Evolutionary conservation across 2,888 invertebrate genomes (phyloP), one percentile per base, ranked within the genome.

Genomic region (Geotrupes spiniger): DNA sequence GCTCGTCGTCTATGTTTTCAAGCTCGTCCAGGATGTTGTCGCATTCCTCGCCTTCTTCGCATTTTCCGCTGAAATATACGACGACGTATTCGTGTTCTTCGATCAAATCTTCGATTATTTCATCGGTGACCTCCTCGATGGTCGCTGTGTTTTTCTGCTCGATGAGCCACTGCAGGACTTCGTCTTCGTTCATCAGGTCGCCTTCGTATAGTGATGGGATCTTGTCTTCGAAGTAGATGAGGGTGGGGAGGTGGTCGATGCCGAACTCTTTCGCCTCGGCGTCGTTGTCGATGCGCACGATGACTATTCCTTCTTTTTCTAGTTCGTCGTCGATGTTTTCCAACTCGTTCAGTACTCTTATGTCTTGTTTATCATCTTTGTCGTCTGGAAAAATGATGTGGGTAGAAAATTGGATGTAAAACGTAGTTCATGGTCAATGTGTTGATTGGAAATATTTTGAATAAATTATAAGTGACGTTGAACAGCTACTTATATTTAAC

Each of bases 91-190:
- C 92, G 64, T 92, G 90, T 65, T 92, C 90, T 56, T 89, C 88
- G 60, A 94, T 90, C 16, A 94, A 78, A 63, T 88, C 87, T 51
- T 81, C 79, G 16, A 94, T 74, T 62, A 94, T 92, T 76, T 93
- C 92, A 70, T 93, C 93, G 2, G 92, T 92, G 29, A 94, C 92
- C 76, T 93, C 93, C 75, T 94, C 94, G 62, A 94, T 94, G 3
- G 93, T 94, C 5, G 92, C 92, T 1, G 87, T 85, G 65, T 85
- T 86, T 72, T 93, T 92, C 66, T 93, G 92, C 59, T 91, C 83
- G 54, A 92, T 80, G 1, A 90, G 74, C 93, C 93, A 93, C 60
- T 87, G 83, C n/a, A 93, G 74, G 3, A 93, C 92, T 76, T 92
- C 90, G 47, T 93, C 90, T 73, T 93, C 93, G 65, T 92, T 92